Conservation (phyloP, 2,113 vertebrate species). For the Chrysemys picta region DNA sequence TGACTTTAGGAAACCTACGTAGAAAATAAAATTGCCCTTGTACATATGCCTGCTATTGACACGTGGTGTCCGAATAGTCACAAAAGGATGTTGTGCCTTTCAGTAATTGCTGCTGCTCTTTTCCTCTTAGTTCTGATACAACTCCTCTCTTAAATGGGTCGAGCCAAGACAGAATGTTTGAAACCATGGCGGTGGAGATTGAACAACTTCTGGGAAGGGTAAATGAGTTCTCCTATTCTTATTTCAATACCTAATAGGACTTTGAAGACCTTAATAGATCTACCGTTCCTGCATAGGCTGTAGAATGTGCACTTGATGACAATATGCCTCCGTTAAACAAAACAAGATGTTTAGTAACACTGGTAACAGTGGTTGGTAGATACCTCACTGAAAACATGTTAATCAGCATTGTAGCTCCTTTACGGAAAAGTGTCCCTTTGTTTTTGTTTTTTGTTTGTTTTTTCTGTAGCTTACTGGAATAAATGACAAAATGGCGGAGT, state of each 20-base stretch:
- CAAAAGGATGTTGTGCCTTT: not conserved
- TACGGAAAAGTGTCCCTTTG: not conserved
- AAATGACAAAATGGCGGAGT: slow-evolving; percentile 98
- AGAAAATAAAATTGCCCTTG: not conserved
- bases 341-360: not conserved
- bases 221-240: slow-evolving; percentile 30
- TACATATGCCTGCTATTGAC: fast-evolving
- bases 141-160: slow-evolving; percentile 96
- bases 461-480: slow-evolving; percentile 89
- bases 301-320: not conserved
- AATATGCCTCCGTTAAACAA: not conserved
- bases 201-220: slow-evolving; percentile 97
- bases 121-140: slow-evolving; percentile 89
- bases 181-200: slow-evolving; percentile 98
- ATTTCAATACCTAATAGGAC: fast-evolving
- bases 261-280: not conserved
- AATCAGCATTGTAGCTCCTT: fast-evolving
- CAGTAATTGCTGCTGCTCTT: slow-evolving; percentile 32
- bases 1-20: not conserved
- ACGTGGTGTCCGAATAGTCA: fast-evolving
- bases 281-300: not conserved
- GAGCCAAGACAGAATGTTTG: slow-evolving; percentile 99
- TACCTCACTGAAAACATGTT: not conserved
- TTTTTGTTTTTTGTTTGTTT: not conserved
- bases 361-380: fast-evolving